Conservation (phyloP, 2,888 invertebrate genomes). For the Crioceris asparagi region DNA sequence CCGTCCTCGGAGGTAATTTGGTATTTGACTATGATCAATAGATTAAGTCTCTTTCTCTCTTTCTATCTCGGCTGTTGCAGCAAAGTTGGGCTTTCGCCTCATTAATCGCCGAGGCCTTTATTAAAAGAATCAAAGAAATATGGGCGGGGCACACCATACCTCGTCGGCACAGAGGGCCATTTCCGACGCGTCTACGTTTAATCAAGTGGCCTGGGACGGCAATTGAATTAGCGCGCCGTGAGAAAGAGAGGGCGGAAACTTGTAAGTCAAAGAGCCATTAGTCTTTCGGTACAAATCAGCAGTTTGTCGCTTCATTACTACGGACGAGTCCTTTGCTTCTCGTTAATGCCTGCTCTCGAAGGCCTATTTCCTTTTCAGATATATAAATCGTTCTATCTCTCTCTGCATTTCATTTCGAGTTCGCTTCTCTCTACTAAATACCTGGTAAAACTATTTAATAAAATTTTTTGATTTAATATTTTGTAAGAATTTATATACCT, state of each 20-base stretch:
- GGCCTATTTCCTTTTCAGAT: conserved; percentile 13
- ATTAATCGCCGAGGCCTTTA: conserved; percentile 39
- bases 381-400: too few relatives aligned
- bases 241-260: conserved; percentile 36
- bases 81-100: conserved; percentile 31
- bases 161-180: conserved; percentile 23
- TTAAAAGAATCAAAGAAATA: conserved; percentile 44
- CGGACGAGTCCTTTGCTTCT: too few relatives aligned
- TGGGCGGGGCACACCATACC: conserved; percentile 36
- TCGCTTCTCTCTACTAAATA: too few relatives aligned
- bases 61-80: conserved; percentile 22
- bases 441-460: too few relatives aligned
- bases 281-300: conserved; percentile 36
- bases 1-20: conserved; percentile 37
- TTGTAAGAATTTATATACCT: too few relatives aligned
- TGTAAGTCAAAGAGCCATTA: conserved; percentile 36
- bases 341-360: conserved; percentile 13
- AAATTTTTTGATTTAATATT: too few relatives aligned
- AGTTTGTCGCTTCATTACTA: conserved; percentile 34
- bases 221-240: conserved; percentile 37
- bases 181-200: conserved; percentile 33
- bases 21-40: conserved; percentile 36
- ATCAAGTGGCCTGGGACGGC: conserved; percentile 31
- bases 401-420: too few relatives aligned
- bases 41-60: too few relatives aligned